Base-by-base conservation (phyloP, 2,888 invertebrate species). In the Hirtodrosophila confusa region DNA sequence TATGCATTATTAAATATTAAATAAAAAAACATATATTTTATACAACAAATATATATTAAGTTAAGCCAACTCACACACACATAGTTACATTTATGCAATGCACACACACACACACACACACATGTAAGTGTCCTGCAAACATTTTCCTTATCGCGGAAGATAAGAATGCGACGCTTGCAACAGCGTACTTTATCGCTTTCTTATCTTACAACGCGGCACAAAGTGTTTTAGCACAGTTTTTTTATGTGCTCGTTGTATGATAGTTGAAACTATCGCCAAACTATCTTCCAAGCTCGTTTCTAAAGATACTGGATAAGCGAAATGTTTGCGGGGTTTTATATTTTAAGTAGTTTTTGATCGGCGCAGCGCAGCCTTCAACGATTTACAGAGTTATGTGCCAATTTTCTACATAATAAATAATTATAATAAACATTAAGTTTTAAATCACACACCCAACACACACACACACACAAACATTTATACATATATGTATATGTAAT, bases 361-460 rank as follows among this genome's bases (percentile, higher is more conserved):
- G 82, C 82, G 82, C 80, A 80, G 80, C 78, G 80, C 80, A 82
- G 82, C 82, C 86, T 86, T 83, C 67, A 62, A 64, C 60, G 65
- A 69, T 69, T 78, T 77, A 74, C 69, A 75, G 77, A 76, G 75
- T 86, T 79, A 88, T 83, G 83, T 83, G 83, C 83, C 83, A 83
- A 83, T 77, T 79, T 76, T 83, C 75, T 74, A 84, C 86, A 86
- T 83, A 74, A 56, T 65, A 58, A 65, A 62, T 33, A 29, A 44
- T 44, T 49, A 66, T 40, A 55, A 53, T 29, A 44, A 69, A 56
- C 49, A 75, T 65, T 75, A 73, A 69, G 51, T 69, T 73, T 74
- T 58, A 47, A 57, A 41, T 51, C 40, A 33, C 47, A 54, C 29
- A 56, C 49, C 68, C 57, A 47, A 53, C n/a, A 41, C 39, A 44